Percentiles rank a stretch among this genome's conserved stretches.
These are phyloP conservation scores for Drosophila vallismaia DNA, from an alignment of 2,888 invertebrate genomes.

Conservation along the genomic window DNA sequence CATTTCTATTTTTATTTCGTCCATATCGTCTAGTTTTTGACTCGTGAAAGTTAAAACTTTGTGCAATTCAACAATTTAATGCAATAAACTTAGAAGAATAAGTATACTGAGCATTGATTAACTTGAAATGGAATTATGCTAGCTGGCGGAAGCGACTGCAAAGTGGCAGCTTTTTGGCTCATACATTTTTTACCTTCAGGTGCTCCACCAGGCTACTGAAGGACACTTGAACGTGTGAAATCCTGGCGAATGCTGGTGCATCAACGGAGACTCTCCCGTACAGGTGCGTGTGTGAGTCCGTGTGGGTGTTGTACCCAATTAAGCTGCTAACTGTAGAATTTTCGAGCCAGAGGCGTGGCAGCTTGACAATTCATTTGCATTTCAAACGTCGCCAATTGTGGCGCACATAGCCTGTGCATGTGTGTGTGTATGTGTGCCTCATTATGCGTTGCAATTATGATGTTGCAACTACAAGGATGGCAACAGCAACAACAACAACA, in stretches of 20 bases:
- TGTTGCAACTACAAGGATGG: slow-evolving; percentile 68
- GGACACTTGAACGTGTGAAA: slow-evolving; percentile 50
- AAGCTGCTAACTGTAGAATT: slow-evolving; percentile 63
- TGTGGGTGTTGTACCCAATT: slow-evolving; percentile 64
- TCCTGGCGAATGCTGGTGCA: slow-evolving; percentile 20
- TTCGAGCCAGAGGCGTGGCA: slow-evolving; percentile 59
- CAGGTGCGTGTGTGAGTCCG: slow-evolving; percentile 23
- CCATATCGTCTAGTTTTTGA: too few species aligned
- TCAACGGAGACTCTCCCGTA: slow-evolving; percentile 5
- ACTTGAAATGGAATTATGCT: slow-evolving; percentile 12
- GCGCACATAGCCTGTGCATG: slow-evolving; percentile 39
- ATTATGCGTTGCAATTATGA: slow-evolving; percentile 78
- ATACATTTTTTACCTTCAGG: slow-evolving; percentile 33
- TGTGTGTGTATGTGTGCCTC: slow-evolving; percentile 58
- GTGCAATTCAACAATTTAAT: background rate
- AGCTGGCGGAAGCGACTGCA: slow-evolving; percentile 32
- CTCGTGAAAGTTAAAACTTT: too few species aligned
- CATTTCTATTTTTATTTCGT: background rate
- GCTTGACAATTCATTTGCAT: slow-evolving; percentile 79
- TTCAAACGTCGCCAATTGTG: slow-evolving; percentile 77
- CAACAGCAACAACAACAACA: slow-evolving; percentile 24
- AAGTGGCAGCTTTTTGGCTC: slow-evolving; percentile 55
- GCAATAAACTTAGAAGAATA: background rate
- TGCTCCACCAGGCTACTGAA: slow-evolving; percentile 19
- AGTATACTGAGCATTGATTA: slow-evolving; percentile 13